Conservation (phyloP, 2,888 invertebrate species). For the Rhogogaster chlorosoma region DNA sequence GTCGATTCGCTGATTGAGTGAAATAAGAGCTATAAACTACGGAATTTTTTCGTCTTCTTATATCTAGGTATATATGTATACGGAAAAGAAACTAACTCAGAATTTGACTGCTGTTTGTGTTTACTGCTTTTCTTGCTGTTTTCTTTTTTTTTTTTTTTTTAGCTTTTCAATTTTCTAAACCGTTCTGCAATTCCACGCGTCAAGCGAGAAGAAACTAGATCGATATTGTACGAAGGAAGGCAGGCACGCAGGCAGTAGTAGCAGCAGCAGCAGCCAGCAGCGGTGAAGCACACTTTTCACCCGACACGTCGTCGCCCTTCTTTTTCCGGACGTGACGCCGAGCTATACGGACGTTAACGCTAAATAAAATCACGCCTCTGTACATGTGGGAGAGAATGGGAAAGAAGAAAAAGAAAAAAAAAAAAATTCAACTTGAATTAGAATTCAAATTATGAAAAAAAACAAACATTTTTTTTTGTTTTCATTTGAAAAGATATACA, state of each 20-base stretch:
- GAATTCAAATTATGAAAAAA: not conserved
- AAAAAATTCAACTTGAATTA: not conserved
- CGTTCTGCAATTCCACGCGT: not conserved
- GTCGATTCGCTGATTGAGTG: not conserved
- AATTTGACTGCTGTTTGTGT: not conserved
- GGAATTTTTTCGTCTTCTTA: not conserved
- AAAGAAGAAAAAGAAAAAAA: not conserved
- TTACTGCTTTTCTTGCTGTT: not conserved
- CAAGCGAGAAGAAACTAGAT: not conserved
- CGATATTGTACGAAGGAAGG: conserved; percentile 21
- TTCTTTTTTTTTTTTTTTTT: not conserved
- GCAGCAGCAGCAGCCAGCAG: not conserved
- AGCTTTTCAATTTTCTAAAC: not conserved
- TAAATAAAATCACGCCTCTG: conserved; percentile 34
- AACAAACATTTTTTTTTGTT: too few relatives aligned
- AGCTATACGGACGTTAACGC: conserved; percentile 16
- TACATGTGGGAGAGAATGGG: not conserved
- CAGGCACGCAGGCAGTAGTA: too few relatives aligned
- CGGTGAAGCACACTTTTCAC: conserved; percentile 26
- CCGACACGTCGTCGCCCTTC: conserved; percentile 41
- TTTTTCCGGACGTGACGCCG: conserved; percentile 33
- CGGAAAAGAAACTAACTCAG: not conserved
- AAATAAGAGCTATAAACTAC: not conserved
- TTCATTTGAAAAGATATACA: too few relatives aligned
- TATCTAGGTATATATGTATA: not conserved